Evolutionary conservation across 2,113 vertebrate genomes (phyloP).

Genomic region (Daboia siamensis): DNA sequence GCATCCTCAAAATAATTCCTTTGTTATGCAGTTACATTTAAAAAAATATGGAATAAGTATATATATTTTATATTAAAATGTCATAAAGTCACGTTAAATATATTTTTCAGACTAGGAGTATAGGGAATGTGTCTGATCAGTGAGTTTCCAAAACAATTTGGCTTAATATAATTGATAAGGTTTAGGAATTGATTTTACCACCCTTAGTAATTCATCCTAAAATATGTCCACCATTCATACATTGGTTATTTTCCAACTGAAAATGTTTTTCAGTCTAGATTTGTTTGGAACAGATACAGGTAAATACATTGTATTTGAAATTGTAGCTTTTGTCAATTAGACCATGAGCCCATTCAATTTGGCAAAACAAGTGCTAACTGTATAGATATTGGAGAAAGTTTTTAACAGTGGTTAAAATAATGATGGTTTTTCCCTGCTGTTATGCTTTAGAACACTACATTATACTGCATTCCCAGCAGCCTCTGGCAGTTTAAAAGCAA

Average conservation of each 20-base stretch:
- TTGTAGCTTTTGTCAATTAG: background rate
- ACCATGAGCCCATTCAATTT: background rate
- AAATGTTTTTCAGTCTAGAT: background rate
- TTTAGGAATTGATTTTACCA: background rate
- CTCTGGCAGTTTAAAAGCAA: no score
- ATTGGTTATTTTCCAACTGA: background rate
- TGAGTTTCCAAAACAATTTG: background rate
- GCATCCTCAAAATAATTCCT: constrained; percentile 13
- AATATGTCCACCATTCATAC: background rate
- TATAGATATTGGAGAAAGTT: background rate
- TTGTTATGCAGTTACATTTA: background rate
- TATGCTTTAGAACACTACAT: background rate
- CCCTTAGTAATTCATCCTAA: background rate
- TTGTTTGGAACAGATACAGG: background rate
- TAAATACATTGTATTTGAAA: background rate
- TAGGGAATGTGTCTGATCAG: background rate
- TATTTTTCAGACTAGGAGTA: background rate
- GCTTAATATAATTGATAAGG: background rate
- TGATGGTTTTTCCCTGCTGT: background rate
- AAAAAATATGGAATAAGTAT: constrained; percentile 6
- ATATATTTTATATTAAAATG: background rate
- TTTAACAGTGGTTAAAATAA: background rate
- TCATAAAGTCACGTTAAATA: background rate
- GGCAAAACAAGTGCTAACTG: background rate
- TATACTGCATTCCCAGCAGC: background rate